Conservation (phyloP, 2,797 vertebrate genomes). For the Silurus lanzhouensis region DNA sequence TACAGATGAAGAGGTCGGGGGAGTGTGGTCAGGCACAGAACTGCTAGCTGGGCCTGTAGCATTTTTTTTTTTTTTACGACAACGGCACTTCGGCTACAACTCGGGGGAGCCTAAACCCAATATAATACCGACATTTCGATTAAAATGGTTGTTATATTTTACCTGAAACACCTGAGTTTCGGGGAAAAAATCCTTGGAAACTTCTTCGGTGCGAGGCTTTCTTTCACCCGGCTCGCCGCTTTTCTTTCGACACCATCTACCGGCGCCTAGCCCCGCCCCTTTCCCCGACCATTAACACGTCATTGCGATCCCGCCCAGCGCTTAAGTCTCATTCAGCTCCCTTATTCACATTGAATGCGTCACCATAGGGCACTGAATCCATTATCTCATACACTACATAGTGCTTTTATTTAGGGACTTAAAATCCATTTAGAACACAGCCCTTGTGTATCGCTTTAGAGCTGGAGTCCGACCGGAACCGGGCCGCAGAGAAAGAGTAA, state of each 20-base stretch:
- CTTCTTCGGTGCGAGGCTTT: neutral
- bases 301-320: neutral
- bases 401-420: neutral
- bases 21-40: neutral
- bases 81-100: neutral
- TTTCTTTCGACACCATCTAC: constrained; percentile 47
- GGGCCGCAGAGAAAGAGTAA: too few species aligned
- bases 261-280: constrained; percentile 51
- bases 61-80: neutral
- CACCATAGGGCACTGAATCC: neutral
- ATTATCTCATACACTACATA: neutral
- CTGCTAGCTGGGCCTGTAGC: constrained; percentile 17
- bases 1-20: neutral
- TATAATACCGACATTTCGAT: neutral
- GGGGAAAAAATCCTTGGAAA: neutral
- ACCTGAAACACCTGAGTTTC: constrained; percentile 9
- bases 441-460: neutral
- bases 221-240: constrained; percentile 36
- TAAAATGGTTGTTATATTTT: neutral
- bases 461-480: too few species aligned
- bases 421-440: neutral
- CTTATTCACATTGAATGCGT: neutral
- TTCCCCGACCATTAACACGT: neutral
- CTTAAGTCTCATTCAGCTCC: neutral
- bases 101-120: neutral